Evolutionary conservation across 1,140 invertebrate species (phyloP).

Genomic region (Harlomillsia oculata): DNA sequence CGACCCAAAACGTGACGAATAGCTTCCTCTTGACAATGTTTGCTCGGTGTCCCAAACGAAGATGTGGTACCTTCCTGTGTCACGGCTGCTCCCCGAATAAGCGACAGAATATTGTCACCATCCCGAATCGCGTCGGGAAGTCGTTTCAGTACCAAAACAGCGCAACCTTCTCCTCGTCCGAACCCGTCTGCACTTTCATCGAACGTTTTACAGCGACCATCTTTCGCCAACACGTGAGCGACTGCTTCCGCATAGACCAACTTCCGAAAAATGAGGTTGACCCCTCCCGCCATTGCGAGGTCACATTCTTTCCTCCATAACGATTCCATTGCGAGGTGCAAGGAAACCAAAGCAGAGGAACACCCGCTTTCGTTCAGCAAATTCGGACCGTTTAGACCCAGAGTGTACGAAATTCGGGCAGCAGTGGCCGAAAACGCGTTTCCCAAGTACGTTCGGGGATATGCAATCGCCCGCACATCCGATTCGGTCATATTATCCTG

Average conservation of each 20-base stretch:
- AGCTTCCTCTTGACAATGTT: constrained; percentile 41
- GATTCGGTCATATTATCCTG: too few relatives aligned
- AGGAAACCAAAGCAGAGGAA: constrained; percentile 1
- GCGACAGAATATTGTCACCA: background rate
- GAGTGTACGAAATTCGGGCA: background rate
- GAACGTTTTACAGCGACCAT: background rate
- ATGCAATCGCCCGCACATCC: too few relatives aligned
- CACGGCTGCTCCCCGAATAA: background rate
- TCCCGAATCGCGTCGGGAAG: background rate
- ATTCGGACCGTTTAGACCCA: constrained; percentile 11
- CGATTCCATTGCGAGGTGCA: background rate
- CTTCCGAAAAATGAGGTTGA: constrained; percentile 6
- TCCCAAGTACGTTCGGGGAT: too few relatives aligned
- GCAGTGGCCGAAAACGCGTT: constrained; percentile 4
- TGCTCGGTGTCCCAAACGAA: background rate
- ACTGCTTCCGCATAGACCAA: background rate
- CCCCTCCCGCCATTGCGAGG: constrained; percentile 8
- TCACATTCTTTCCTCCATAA: background rate
- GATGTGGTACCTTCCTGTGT: background rate
- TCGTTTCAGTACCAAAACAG: background rate
- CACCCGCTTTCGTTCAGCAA: constrained; percentile 1
- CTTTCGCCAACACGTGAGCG: background rate
- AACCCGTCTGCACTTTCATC: background rate
- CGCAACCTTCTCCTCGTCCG: background rate
- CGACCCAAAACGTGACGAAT: constrained; percentile 46